Evolutionary conservation across 2,797 vertebrate genomes (phyloP), one percentile per base, ranked within the genome.

Genomic region (Glossophaga mutica): DNA sequence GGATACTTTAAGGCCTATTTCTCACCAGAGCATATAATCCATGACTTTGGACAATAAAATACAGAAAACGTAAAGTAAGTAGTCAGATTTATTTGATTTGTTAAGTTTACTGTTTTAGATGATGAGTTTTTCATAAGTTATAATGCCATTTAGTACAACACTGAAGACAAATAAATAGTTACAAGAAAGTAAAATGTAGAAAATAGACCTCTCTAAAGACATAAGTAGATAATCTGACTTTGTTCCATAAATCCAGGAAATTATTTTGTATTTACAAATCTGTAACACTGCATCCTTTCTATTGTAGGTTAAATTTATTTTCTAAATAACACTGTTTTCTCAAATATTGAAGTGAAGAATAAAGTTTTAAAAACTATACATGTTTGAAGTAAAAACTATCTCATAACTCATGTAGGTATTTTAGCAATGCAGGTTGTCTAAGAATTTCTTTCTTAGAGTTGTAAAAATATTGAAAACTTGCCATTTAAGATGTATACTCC

Each of bases 401-500:
- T 95, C 70, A 48, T 79, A 39, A 52, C 68, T 89, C 21, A 93
- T 18, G 67, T 22, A 86, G 9, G 8, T 86, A 59, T 85, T 86
- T 79, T 82, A 70, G 68, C 39, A 78, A n/a, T 77, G 18, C 7
- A 55, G 26, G 4, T 65, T 87, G 2, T 3, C 55, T 48, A 19
- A 9, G 29, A n/a, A 48, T 76, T 76, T 74, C 71, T 46, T 76
- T 48, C 48, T 76, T 97, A 62, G 97, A 98, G 95, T 90, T 98
- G 98, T 98, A 98, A 98, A 98, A 98, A 98, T 98, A 97, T 96
- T 70, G 97, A 98, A 98, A 98, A 98, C 97, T 98, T 98, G 98
- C 98, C 98, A 98, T 98, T 98, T 97, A 98, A 98, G 98, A 99
- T 98, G 98, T 98, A 99, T 98, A 98, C 98, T 98, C 98, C 98